Conservation (phyloP, 2,888 invertebrate genomes). For the Aleiodes leptofemur region DNA sequence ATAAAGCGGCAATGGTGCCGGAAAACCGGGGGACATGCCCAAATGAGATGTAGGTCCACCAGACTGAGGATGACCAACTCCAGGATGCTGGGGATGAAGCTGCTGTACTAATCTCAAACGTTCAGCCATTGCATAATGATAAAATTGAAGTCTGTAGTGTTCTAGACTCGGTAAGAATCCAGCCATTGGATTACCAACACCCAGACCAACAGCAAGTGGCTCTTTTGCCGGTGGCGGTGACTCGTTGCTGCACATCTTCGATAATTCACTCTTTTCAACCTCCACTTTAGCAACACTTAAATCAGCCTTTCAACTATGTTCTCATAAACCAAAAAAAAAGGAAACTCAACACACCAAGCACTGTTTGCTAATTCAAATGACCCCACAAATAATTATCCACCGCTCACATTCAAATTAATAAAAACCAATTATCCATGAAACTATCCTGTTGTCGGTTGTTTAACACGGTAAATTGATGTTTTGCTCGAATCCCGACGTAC, state of each 20-base stretch:
- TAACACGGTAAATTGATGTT: slow-evolving; percentile 53
- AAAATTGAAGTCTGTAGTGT: slow-evolving; percentile 86
- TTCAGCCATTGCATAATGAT: slow-evolving; percentile 92
- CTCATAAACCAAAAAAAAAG: background rate
- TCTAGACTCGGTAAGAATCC: slow-evolving; percentile 80
- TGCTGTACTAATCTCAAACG: slow-evolving; percentile 81
- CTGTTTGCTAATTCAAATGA: slow-evolving; percentile 1
- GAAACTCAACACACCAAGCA: background rate
- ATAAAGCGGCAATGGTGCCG: slow-evolving; percentile 79
- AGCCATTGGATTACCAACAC: slow-evolving; percentile 67
- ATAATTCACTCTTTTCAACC: slow-evolving; percentile 13
- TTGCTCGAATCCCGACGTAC: slow-evolving; percentile 65
- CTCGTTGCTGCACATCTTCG: slow-evolving; percentile 74
- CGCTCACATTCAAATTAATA: background rate
- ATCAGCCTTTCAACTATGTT: background rate
- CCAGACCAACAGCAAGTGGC: slow-evolving; percentile 67
- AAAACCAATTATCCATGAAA: slow-evolving; percentile 27
- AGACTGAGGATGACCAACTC: slow-evolving; percentile 70
- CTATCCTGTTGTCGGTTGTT: slow-evolving; percentile 11
- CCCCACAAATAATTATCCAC: slow-evolving; percentile 1
- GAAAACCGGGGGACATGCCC: slow-evolving; percentile 75
- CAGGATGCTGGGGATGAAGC: slow-evolving; percentile 68
- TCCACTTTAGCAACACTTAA: slow-evolving; percentile 1
- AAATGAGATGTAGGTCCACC: slow-evolving; percentile 68
- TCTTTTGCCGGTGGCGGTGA: slow-evolving; percentile 69